Evolutionary conservation across 2,797 vertebrate genomes (phyloP), one percentile per base, ranked within the genome.

Genomic region (Calcarius lapponicus): DNA sequence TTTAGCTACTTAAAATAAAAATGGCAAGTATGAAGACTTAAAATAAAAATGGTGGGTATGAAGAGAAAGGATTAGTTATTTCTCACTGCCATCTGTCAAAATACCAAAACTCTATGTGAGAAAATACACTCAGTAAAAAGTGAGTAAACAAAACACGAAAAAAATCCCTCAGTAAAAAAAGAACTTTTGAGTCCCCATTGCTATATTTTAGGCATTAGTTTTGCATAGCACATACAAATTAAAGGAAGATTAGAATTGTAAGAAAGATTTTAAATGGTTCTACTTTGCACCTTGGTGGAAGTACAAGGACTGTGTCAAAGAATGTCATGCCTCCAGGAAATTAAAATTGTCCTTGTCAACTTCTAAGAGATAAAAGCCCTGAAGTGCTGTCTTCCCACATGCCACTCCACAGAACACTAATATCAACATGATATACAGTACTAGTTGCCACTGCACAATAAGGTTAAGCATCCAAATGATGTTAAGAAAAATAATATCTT

Each of bases 151-250:
- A 53, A 31, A 43, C 2, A 4, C 13, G 9, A 11, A 32, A n/a
- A 69, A 70, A 45, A 2, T 0, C 3, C 9, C 15, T 53, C 3
- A 45, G 14, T 70, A 34, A 50, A 65, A 88, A 1, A 3, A 22
- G 5, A 51, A 47, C 3, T 66, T 80, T n/a, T 43, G 4, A 70
- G 17, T 70, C 11, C 8, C 14, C 47, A 17, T 11, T 43, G 7
- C 5, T 71, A 5, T 42, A 61, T 7, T 66, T 82, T 17, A 45
- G 2, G 2, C 0, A 1, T 80, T 65, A 45, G 13, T 43, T 80
- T 70, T 80, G 4, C 20, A 6, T 36, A 71, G 42, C 7, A 61
- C 4, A 31, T 18, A 34, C 1, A 24, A 45, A 58, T 45, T 57
- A 57, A 80, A 7, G 17, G 12, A 86, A 67, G 10, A 90, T 40